A percentile compares a stretch with the other conserved stretches of the same genome.
phyloP scores from a whole-genome alignment of 2,797 vertebrate species.

The Menidia menidia region DNA sequence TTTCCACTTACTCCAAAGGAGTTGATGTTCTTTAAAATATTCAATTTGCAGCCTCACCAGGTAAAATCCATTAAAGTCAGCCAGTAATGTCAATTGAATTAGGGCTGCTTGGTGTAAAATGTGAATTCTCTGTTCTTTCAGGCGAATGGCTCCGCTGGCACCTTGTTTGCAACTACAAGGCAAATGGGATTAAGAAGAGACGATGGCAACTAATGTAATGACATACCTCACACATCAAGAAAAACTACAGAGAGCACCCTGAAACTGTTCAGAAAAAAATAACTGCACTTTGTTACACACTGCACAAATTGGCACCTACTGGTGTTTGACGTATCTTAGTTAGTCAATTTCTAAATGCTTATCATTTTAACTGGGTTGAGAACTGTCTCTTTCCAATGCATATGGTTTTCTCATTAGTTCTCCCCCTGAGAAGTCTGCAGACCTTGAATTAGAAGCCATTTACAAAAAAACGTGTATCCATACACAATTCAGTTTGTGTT shows the following conservation, averaged over 20 bases:
- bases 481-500: too few species aligned
- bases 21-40: slow-evolving; percentile 74
- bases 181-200: slow-evolving; percentile 76
- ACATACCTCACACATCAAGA: slow-evolving; percentile 73
- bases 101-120: slow-evolving; percentile 57
- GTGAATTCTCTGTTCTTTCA: slow-evolving; percentile 58
- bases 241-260: slow-evolving; percentile 64
- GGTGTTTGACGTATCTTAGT: slow-evolving; percentile 17
- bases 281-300: slow-evolving; percentile 22
- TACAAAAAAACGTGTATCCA: not conserved
- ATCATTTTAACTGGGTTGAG: not conserved
- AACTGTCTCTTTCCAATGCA: not conserved
- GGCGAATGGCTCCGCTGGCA: slow-evolving; percentile 64
- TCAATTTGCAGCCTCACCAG: slow-evolving; percentile 73
- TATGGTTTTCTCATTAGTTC: not conserved
- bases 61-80: slow-evolving; percentile 77
- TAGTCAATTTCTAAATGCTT: slow-evolving; percentile 6
- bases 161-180: slow-evolving; percentile 69
- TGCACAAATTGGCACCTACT: slow-evolving; percentile 33
- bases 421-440: not conserved
- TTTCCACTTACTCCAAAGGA: slow-evolving; percentile 60
- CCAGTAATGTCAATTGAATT: slow-evolving; percentile 75
- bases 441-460: not conserved
- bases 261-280: slow-evolving; percentile 36
- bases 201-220: slow-evolving; percentile 65